Evolutionary conservation across 2,797 vertebrate genomes (phyloP).

Genomic region (Serranus cabrilla): DNA sequence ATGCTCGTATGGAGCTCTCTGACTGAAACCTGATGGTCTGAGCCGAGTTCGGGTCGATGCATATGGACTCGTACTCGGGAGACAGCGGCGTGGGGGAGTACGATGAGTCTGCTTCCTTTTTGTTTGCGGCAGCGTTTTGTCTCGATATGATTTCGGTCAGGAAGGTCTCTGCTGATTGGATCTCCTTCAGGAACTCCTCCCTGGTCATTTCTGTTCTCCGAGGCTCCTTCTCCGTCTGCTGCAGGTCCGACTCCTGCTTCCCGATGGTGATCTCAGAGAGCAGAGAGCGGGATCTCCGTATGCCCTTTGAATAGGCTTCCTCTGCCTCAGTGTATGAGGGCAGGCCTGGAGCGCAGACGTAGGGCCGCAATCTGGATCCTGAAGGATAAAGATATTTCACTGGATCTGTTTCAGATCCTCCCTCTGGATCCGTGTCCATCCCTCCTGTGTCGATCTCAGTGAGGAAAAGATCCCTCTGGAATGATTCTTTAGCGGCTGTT

Average conservation of each 20-base stretch:
- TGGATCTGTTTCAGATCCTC: constrained; percentile 68
- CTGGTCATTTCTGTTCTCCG: constrained; percentile 85
- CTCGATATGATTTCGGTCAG: constrained; percentile 88
- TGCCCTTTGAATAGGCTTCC: constrained; percentile 82
- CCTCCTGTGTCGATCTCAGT: constrained; percentile 86
- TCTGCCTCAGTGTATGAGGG: constrained; percentile 82
- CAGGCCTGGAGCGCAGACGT: constrained; percentile 73
- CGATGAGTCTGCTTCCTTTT: constrained; percentile 66
- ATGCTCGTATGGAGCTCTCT: constrained; percentile 75
- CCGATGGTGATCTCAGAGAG: constrained; percentile 78
- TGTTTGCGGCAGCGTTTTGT: constrained; percentile 75
- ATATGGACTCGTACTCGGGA: constrained; percentile 88
- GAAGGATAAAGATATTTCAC: constrained; percentile 81
- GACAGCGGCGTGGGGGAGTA: constrained; percentile 81
- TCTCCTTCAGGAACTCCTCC: constrained; percentile 87
- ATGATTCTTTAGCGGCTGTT: constrained; percentile 69
- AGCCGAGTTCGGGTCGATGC: constrained; percentile 83
- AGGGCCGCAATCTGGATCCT: constrained; percentile 78
- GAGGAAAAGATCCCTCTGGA: constrained; percentile 86
- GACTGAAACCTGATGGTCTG: constrained; percentile 87
- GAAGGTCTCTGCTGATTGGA: constrained; percentile 89
- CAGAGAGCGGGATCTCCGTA: constrained; percentile 81
- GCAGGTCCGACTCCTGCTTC: constrained; percentile 73
- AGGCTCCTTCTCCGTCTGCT: constrained; percentile 68
- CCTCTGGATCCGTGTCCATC: constrained; percentile 67